A percentile compares a stretch with the other conserved stretches of the same genome.
Evolutionary conservation across 1,140 invertebrate species (phyloP).

Genomic region (Lepidotrigona ventralis): DNA sequence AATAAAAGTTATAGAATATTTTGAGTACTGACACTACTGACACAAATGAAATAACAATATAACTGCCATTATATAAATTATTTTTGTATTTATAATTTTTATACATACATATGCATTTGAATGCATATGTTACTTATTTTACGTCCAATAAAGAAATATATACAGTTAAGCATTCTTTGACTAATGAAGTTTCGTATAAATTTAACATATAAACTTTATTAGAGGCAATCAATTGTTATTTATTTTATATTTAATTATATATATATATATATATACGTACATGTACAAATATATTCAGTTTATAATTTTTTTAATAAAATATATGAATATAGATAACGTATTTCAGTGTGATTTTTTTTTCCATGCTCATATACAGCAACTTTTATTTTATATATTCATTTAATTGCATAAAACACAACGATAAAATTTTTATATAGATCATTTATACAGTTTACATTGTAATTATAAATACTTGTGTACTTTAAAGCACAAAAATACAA

Average conservation of each 20-base stretch:
- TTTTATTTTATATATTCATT: slow-evolving; percentile 61
- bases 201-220: slow-evolving; percentile 9
- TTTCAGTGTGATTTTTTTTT: slow-evolving; percentile 18
- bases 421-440: slow-evolving; percentile 44
- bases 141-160: slow-evolving; percentile 12
- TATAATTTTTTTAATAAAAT: slow-evolving; percentile 55
- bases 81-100: slow-evolving; percentile 28
- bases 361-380: slow-evolving; percentile 48
- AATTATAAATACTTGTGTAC: slow-evolving; percentile 54
- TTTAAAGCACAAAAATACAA: slow-evolving; percentile 37
- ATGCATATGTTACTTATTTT: slow-evolving; percentile 1
- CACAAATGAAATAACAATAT: not conserved
- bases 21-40: not conserved
- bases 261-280: slow-evolving; percentile 32
- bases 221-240: slow-evolving; percentile 2
- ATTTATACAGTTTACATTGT: slow-evolving; percentile 58
- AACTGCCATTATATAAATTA: slow-evolving; percentile 11
- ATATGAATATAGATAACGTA: slow-evolving; percentile 14
- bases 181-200: slow-evolving; percentile 13
- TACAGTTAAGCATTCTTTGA: slow-evolving; percentile 15
- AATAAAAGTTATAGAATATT: not conserved
- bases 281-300: slow-evolving; percentile 24
- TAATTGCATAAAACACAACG: slow-evolving; percentile 58
- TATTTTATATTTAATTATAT: slow-evolving; percentile 36
- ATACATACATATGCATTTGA: slow-evolving; percentile 22